phyloP scores from a whole-genome alignment of 2,113 vertebrate genomes.

The Grallaria varia region DNA sequence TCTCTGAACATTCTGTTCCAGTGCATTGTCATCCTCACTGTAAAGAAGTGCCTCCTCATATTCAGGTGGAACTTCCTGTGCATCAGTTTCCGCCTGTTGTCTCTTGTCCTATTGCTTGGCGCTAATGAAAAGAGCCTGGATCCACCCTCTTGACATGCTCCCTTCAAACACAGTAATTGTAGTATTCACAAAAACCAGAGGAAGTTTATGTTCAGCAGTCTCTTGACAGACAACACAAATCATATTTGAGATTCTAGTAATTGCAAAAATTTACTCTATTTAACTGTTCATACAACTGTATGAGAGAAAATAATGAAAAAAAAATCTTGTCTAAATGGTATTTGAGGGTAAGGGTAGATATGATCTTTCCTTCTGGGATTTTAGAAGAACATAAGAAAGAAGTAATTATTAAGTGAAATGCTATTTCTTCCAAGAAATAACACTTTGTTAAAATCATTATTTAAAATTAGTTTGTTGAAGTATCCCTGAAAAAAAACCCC shows the following conservation, averaged over 20 bases:
- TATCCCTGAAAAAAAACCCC: fast-evolving
- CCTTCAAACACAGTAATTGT: not conserved
- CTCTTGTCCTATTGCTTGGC: not conserved
- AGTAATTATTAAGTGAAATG: not conserved
- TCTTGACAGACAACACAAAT: not conserved
- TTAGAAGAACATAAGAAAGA: not conserved
- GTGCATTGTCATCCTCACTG: fast-evolving
- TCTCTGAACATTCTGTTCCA: not conserved
- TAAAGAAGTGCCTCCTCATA: not conserved
- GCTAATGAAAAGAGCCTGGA: fast-evolving
- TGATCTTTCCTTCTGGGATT: not conserved
- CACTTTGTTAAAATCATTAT: not conserved
- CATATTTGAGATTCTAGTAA: not conserved
- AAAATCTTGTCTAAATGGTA: not conserved
- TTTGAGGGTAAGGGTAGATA: not conserved
- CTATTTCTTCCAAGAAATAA: not conserved
- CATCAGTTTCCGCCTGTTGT: not conserved
- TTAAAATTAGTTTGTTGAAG: not conserved
- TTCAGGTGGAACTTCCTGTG: not conserved
- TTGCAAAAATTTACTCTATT: not conserved
- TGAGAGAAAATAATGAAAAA: not conserved
- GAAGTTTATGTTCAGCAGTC: not conserved
- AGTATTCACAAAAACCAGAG: not conserved
- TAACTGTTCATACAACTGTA: not conserved
- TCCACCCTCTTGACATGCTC: not conserved